Percentiles rank a stretch among this genome's conserved stretches.
These are phyloP conservation scores for Drosophila tani DNA, from an alignment of 1,140 invertebrate species.

Conservation along the genomic window DNA sequence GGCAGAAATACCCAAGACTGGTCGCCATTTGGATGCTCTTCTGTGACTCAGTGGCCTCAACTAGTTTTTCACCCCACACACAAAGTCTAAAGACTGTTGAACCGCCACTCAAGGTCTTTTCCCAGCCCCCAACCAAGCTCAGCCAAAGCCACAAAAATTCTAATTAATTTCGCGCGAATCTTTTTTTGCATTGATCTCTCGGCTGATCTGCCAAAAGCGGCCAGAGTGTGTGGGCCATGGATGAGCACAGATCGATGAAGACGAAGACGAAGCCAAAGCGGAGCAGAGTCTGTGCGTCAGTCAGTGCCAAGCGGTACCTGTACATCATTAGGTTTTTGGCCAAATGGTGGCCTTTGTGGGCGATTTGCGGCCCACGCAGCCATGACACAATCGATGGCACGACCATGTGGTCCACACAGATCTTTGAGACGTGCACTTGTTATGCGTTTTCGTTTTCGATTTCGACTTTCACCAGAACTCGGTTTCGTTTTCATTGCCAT, in stretches of 20 bases:
- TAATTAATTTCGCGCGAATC: constrained; percentile 58
- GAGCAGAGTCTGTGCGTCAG: constrained; percentile 36
- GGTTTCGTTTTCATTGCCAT: constrained; percentile 80
- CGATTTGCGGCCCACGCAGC: constrained; percentile 26
- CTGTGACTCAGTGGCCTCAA: constrained; percentile 39
- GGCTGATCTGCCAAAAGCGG: constrained; percentile 29
- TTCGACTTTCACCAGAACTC: constrained; percentile 75
- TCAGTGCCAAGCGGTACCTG: constrained; percentile 52
- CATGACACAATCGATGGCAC: constrained; percentile 67
- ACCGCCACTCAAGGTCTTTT: constrained; percentile 74
- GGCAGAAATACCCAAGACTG: constrained; percentile 15
- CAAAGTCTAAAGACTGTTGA: constrained; percentile 54
- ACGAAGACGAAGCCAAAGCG: constrained; percentile 25
- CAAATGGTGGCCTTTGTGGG: constrained; percentile 41
- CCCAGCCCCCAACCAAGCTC: constrained; percentile 42
- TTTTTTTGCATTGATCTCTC: constrained; percentile 54
- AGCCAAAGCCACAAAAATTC: constrained; percentile 66
- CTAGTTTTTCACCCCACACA: constrained; percentile 64
- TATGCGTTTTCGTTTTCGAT: constrained; percentile 70
- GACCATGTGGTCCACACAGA: constrained; percentile 41
- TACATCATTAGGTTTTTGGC: constrained; percentile 51
- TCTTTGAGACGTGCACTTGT: constrained; percentile 68
- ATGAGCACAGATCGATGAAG: constrained; percentile 25
- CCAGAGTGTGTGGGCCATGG: constrained; percentile 29
- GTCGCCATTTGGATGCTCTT: constrained; percentile 36